Evolutionary conservation across 2,113 vertebrate species (phyloP).

Genomic region (Eleginops maclovinus): DNA sequence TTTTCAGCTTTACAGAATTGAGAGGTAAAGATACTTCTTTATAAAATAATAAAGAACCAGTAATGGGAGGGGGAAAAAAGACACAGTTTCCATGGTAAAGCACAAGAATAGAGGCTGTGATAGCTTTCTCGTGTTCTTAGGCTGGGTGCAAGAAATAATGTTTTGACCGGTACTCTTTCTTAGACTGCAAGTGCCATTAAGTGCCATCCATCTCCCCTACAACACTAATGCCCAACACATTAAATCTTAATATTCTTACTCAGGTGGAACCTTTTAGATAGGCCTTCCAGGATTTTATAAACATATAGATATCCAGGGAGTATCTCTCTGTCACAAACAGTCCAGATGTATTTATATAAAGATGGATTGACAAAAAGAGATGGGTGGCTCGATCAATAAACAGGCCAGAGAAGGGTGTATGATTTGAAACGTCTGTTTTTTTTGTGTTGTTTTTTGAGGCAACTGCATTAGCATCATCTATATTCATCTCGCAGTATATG

Average conservation of each 20-base stretch:
- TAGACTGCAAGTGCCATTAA: slow-evolving; percentile 51
- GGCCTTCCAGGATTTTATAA: not conserved
- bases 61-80: slow-evolving; percentile 26
- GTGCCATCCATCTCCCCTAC: slow-evolving; percentile 46
- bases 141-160: slow-evolving; percentile 36
- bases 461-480: slow-evolving; percentile 45
- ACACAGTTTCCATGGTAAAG: slow-evolving; percentile 51
- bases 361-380: not conserved
- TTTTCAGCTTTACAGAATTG: slow-evolving; percentile 38
- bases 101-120: slow-evolving; percentile 46
- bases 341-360: not conserved
- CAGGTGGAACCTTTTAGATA: slow-evolving; percentile 26
- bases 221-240: slow-evolving; percentile 44
- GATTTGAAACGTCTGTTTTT: slow-evolving; percentile 23
- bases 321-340: not conserved
- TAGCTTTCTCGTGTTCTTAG: slow-evolving; percentile 65
- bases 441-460: slow-evolving; percentile 22
- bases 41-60: slow-evolving; percentile 60
- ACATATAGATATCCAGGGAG: not conserved
- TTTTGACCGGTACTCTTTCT: slow-evolving; percentile 49
- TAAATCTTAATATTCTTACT: slow-evolving; percentile 59
- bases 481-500: slow-evolving; percentile 64
- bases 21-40: slow-evolving; percentile 13
- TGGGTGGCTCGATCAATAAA: not conserved
- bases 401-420: not conserved